These are phyloP conservation scores for Panorpa germanica DNA, from an alignment of 2,888 invertebrate species.

Conservation along the genomic window DNA sequence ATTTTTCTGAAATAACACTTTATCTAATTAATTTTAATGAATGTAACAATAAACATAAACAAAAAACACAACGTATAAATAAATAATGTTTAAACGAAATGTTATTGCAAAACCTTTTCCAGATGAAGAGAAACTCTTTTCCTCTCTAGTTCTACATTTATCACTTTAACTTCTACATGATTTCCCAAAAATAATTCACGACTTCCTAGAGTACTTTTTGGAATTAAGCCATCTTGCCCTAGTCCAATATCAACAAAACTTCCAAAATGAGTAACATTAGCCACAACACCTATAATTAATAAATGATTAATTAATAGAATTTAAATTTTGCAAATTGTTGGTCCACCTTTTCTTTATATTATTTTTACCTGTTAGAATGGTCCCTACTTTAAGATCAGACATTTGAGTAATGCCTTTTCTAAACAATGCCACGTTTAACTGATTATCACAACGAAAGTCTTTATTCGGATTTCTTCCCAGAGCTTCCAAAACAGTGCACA, in stretches of 20 bases:
- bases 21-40: too few relatives aligned
- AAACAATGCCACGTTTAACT: slow-evolving; percentile 50
- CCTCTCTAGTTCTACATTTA: slow-evolving; percentile 33
- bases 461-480: slow-evolving; percentile 33
- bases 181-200: slow-evolving; percentile 42
- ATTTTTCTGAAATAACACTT: too few relatives aligned
- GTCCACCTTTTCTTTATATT: slow-evolving; percentile 2
- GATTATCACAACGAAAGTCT: slow-evolving; percentile 55
- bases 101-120: slow-evolving; percentile 20
- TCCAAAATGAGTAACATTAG: slow-evolving; percentile 78
- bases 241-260: slow-evolving; percentile 80
- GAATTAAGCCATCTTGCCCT: slow-evolving; percentile 49
- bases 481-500: slow-evolving; percentile 35
- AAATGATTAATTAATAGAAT: slow-evolving; percentile 8
- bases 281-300: slow-evolving; percentile 45
- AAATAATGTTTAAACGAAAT: too few relatives aligned
- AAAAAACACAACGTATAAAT: too few relatives aligned
- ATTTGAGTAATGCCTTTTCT: slow-evolving; percentile 48
- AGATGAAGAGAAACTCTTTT: slow-evolving; percentile 35
- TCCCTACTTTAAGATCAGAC: slow-evolving; percentile 40
- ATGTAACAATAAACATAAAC: too few relatives aligned
- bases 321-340: slow-evolving; percentile 10
- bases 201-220: slow-evolving; percentile 35
- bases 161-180: slow-evolving; percentile 43
- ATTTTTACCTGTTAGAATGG: slow-evolving; percentile 36